Conservation (phyloP, 2,888 invertebrate species). For the Drosophila niveifrons region DNA sequence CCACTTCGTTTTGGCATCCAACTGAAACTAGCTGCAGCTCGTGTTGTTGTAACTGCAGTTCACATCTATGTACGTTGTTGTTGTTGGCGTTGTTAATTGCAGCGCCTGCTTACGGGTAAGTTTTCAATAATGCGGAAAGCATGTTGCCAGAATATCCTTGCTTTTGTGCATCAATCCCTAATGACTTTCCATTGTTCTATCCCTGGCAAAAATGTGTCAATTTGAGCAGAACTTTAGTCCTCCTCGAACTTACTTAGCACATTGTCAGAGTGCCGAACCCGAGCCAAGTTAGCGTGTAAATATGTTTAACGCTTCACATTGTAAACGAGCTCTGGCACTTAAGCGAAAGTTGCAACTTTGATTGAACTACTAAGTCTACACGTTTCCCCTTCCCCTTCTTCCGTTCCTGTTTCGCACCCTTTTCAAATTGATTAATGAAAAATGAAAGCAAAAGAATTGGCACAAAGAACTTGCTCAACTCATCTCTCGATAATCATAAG, state of each 20-base stretch:
- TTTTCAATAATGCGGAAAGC: slow-evolving; percentile 76
- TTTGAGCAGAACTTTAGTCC: slow-evolving; percentile 48
- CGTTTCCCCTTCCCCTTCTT: neutral
- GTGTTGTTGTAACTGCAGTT: neutral
- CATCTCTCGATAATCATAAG: slow-evolving; percentile 38
- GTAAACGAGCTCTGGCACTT: slow-evolving; percentile 46
- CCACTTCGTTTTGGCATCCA: slow-evolving; percentile 61
- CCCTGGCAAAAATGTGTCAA: slow-evolving; percentile 62
- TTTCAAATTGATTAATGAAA: slow-evolving; percentile 17
- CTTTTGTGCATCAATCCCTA: slow-evolving; percentile 67
- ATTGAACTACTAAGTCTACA: slow-evolving; percentile 38
- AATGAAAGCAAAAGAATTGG: slow-evolving; percentile 30
- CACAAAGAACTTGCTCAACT: slow-evolving; percentile 35
- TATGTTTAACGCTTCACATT: slow-evolving; percentile 57
- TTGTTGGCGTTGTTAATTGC: slow-evolving; percentile 64
- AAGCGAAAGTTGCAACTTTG: slow-evolving; percentile 52
- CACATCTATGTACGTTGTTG: slow-evolving; percentile 13
- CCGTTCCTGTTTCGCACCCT: too few relatives aligned
- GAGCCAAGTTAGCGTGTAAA: slow-evolving; percentile 64
- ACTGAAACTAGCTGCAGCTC: slow-evolving; percentile 30
- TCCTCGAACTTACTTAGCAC: slow-evolving; percentile 48
- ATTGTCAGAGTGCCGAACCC: slow-evolving; percentile 49
- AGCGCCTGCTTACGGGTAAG: slow-evolving; percentile 64
- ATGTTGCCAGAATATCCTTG: slow-evolving; percentile 52
- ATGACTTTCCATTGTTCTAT: slow-evolving; percentile 67